These are phyloP conservation scores for Rutpela maculata DNA, from an alignment of 2,888 invertebrate species.

Conservation along the genomic window DNA sequence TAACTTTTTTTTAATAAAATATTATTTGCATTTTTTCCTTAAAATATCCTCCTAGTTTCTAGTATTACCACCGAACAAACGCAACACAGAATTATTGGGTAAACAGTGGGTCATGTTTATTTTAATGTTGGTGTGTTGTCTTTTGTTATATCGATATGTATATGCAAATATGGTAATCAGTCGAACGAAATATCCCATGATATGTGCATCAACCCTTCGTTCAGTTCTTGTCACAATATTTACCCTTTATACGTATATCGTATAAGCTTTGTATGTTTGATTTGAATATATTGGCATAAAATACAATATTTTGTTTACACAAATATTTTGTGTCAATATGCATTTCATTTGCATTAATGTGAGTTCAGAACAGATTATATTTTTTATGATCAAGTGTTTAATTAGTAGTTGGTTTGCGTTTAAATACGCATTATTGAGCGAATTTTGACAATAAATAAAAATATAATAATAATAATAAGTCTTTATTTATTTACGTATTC, in stretches of 20 bases:
- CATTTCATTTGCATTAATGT: conserved; percentile 54
- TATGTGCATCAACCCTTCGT: conserved; percentile 51
- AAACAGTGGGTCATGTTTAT: conserved; percentile 48
- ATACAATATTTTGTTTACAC: conserved; percentile 56
- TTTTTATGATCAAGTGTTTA: background rate
- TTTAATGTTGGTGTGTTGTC: conserved; percentile 53
- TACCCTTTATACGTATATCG: conserved; percentile 59
- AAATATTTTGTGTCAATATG: conserved; percentile 53
- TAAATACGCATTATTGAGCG: background rate
- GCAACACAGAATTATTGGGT: background rate
- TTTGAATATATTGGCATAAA: conserved; percentile 50
- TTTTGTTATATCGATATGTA: conserved; percentile 58
- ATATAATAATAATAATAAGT: no score
- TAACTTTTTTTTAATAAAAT: no score
- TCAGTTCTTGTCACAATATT: conserved; percentile 65
- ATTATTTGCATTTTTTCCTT: background rate
- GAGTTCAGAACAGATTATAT: conserved; percentile 16
- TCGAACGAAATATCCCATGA: conserved; percentile 43
- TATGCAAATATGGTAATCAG: conserved; percentile 59
- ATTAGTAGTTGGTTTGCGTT: background rate
- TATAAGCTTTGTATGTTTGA: conserved; percentile 35
- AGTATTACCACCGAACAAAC: background rate
- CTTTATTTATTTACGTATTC: no score
- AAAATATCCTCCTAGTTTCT: background rate
- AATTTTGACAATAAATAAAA: no score